These are phyloP conservation scores for Cecropterus lyciades DNA, from an alignment of 1,140 invertebrate genomes.

Conservation along the genomic window DNA sequence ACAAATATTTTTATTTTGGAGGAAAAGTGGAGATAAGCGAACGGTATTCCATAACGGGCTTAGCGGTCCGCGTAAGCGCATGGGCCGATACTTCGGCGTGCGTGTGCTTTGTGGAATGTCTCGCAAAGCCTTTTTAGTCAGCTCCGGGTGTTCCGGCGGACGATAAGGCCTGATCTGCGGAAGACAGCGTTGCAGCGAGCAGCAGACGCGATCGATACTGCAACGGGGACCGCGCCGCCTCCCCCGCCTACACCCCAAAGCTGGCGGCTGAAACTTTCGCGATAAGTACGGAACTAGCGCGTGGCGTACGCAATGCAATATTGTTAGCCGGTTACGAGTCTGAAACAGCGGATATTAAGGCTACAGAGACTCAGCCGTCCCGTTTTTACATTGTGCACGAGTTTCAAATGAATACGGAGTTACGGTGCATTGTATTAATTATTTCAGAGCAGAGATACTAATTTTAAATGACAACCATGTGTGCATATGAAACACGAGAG, in stretches of 20 bases:
- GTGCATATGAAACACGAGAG: conserved; percentile 29
- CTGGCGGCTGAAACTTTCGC: conserved; percentile 79
- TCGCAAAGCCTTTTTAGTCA: conserved; percentile 73
- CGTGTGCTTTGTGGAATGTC: conserved; percentile 59
- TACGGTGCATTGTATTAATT: conserved; percentile 66
- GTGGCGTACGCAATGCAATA: conserved; percentile 82
- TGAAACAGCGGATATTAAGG: conserved; percentile 81
- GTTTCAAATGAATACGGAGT: conserved; percentile 65
- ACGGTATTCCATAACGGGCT: conserved; percentile 60
- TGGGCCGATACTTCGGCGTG: conserved; percentile 54
- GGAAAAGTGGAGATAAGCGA: conserved; percentile 46
- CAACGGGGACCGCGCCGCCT: conserved; percentile 50
- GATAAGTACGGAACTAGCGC: conserved; percentile 83
- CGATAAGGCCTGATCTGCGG: conserved; percentile 82
- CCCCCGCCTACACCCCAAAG: conserved; percentile 44
- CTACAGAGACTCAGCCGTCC: conserved; percentile 62
- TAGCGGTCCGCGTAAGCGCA: conserved; percentile 56
- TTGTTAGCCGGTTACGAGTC: conserved; percentile 82
- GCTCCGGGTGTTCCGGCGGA: conserved; percentile 61
- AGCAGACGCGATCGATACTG: conserved; percentile 82
- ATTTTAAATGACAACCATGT: conserved; percentile 38
- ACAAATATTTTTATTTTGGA: conserved; percentile 27
- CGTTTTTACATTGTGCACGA: conserved; percentile 72
- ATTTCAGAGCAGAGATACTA: conserved; percentile 40
- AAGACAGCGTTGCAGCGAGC: conserved; percentile 79